Conservation (phyloP, 2,797 vertebrate genomes). For the Tangara arthus region DNA sequence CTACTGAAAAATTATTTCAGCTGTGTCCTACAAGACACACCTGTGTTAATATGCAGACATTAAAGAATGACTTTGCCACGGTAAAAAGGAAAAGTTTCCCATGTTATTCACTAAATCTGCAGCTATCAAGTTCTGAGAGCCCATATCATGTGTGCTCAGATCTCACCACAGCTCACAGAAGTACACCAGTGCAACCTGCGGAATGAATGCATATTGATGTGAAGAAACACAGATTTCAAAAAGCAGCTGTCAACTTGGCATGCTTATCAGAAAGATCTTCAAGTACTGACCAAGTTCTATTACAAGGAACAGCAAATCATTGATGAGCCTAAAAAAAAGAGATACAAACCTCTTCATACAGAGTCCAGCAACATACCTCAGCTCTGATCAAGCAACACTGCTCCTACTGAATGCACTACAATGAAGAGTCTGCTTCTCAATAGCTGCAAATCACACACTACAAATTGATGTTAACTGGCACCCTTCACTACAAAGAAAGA, state of each 20-base stretch:
- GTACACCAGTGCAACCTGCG: neutral
- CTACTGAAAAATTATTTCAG: neutral
- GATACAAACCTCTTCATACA: neutral
- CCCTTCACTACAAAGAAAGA: neutral
- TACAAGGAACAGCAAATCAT: neutral
- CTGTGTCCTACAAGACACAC: neutral
- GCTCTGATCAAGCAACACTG: neutral
- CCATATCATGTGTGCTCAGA: neutral
- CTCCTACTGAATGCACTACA: neutral
- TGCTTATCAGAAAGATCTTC: neutral
- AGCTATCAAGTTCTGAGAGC: neutral
- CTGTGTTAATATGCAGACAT: neutral
- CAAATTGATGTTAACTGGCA: neutral
- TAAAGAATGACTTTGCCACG: neutral
- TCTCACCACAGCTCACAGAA: neutral
- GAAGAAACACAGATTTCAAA: neutral
- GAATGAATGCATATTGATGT: neutral
- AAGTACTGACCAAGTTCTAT: neutral
- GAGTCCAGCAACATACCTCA: neutral
- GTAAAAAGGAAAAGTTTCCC: neutral
- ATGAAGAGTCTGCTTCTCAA: neutral
- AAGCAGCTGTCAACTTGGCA: neutral
- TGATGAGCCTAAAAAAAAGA: neutral
- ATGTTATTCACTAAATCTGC: neutral
- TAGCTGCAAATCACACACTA: neutral